Percentiles rank a stretch among this genome's conserved stretches.
Conservation (phyloP, 1,140 invertebrate species). For the Anthonomus grandis region DNA sequence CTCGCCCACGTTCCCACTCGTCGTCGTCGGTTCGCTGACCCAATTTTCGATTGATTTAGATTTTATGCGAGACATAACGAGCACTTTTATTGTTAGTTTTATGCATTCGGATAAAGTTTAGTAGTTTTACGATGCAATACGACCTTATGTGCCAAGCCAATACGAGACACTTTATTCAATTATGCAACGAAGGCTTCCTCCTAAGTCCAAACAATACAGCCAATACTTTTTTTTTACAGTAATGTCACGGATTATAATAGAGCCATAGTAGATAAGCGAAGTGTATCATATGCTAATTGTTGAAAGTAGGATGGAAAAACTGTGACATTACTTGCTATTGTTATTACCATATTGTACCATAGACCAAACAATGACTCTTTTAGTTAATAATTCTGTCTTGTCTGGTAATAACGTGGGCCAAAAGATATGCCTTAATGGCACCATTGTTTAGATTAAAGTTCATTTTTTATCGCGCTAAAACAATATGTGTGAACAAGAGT, state of each 20-base stretch:
- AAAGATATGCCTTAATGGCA: not conserved
- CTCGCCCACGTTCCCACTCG: not conserved
- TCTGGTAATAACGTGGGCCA: not conserved
- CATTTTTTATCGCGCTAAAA: not conserved
- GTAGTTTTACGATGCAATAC: no score
- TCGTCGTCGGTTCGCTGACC: not conserved
- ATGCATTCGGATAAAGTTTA: no score
- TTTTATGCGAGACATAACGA: not conserved
- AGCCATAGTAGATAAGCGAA: no score
- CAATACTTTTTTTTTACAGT: no score
- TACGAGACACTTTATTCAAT: no score
- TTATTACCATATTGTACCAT: constrained; percentile 4
- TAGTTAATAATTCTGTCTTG: constrained; percentile 8
- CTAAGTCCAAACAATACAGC: no score
- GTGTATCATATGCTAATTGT: constrained; percentile 9
- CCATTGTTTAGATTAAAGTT: constrained; percentile 1
- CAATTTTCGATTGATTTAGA: constrained; percentile 4
- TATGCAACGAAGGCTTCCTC: no score
- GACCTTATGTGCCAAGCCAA: no score
- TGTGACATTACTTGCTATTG: constrained; percentile 7
- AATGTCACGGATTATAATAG: no score
- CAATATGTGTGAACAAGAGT: not conserved
- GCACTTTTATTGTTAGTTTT: not conserved
- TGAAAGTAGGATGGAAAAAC: constrained; percentile 10
- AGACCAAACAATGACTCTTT: constrained; percentile 9